Base-by-base conservation (phyloP, 2,113 vertebrate genomes). In the Microcebus murinus region DNA sequence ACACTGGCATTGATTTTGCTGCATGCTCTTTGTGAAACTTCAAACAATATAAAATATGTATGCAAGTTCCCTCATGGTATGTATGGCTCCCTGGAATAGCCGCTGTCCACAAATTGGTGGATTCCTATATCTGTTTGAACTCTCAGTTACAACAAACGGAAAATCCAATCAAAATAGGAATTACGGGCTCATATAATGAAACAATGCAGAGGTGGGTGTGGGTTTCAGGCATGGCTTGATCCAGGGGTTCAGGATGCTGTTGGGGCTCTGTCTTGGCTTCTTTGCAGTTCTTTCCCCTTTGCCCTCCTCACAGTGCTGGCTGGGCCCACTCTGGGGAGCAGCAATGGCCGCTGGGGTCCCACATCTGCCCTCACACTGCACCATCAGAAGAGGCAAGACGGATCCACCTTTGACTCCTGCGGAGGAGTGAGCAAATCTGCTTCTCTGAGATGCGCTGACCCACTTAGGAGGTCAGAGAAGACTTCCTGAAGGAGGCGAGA, bases 141-240 rank as follows among this genome's bases (percentile, higher is more conserved):
- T 59, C 74, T 71, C 11, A 15, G 18, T 36, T 9, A 45, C 3
- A 65, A 57, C 18, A 87, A 76, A 15, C 21, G 61, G 85, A 65
- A 95, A 84, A 39, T 50, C 91, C 52, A 21, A 48, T 68, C 50
- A 20, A 63, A 74, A 61, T 11, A 34, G 76, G 17, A 65, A 29
- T 8, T 25, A 14, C 1, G n/a, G 45, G 17, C 34, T 50, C 50
- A 6, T 3, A 55, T n/a, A 10, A 34, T 4, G 55, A 59, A 86
- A 57, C 11, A 13, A n/a, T 0, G 6, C 34, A 17, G 18, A n/a
- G 1, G 45, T 3, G 6, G 23, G 3, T 0, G 27, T 21, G 65
- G 85, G 55, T 70, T 81, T 95, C 86, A 91, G 94, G 77, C 67
- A 25, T 13, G 52, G 73, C 23, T 84, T 71, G 95, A 50, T 94